Percentiles rank a stretch among this genome's conserved stretches.
Conservation (phyloP, 2,888 invertebrate species). For the Epinotia bilunana region DNA sequence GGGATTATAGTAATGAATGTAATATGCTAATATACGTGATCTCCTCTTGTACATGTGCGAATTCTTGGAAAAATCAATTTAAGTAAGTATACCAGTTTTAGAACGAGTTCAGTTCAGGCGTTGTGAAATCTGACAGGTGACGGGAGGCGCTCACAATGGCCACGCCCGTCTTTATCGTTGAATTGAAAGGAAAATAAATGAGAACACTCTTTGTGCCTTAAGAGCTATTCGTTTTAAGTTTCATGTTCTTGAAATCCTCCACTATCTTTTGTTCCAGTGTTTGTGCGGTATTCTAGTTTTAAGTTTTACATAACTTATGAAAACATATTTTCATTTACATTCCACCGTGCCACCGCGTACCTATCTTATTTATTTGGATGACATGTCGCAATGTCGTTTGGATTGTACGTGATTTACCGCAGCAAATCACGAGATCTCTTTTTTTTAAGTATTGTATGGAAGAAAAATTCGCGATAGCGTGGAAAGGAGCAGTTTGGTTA, state of each 20-base stretch:
- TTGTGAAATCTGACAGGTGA: constrained; percentile 75
- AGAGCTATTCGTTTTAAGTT: constrained; percentile 63
- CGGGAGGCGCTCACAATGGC: constrained; percentile 67
- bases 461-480: constrained; percentile 55
- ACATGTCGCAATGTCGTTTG: constrained; percentile 37
- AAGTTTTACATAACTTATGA: constrained; percentile 38
- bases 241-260: constrained; percentile 51
- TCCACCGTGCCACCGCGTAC: constrained; percentile 38
- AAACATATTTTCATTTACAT: constrained; percentile 17
- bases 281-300: not conserved
- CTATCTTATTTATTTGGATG: constrained; percentile 40
- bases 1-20: too few species aligned
- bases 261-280: not conserved
- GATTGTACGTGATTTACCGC: constrained; percentile 46
- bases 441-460: constrained; percentile 52
- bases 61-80: constrained; percentile 57
- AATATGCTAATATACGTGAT: too few species aligned
- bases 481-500: constrained; percentile 53
- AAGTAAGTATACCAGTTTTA: constrained; percentile 46
- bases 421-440: constrained; percentile 51
- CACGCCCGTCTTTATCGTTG: constrained; percentile 70
- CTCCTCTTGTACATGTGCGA: not conserved
- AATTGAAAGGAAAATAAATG: constrained; percentile 75
- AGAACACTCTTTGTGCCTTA: constrained; percentile 71
- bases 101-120: constrained; percentile 52